A percentile compares a stretch with the other conserved stretches of the same genome.
Conservation (phyloP, 2,113 vertebrate species). For the Argyrosomus japonicus region DNA sequence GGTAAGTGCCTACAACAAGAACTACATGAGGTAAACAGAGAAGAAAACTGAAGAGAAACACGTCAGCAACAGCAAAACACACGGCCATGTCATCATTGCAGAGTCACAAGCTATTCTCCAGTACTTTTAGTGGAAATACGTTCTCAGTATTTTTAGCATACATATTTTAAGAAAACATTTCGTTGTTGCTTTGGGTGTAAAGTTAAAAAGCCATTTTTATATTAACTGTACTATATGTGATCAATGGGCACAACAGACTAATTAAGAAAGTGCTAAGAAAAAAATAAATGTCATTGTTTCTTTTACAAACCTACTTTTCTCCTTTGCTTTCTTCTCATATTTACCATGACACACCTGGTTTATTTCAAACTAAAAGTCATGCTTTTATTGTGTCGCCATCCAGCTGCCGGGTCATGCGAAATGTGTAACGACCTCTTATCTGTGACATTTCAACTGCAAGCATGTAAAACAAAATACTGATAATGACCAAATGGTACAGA, state of each 20-base stretch:
- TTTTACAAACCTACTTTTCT: constrained; percentile 79
- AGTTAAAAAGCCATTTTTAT: constrained; percentile 88
- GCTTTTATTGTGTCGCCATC: neutral
- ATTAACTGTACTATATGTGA: constrained; percentile 87
- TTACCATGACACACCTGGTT: neutral
- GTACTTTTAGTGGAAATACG: constrained; percentile 82
- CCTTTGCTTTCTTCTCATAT: constrained; percentile 45
- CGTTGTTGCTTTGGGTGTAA: constrained; percentile 87
- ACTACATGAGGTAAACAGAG: constrained; percentile 73
- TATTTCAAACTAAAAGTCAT: neutral
- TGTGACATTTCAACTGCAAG: constrained; percentile 35
- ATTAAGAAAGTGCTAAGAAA: constrained; percentile 82
- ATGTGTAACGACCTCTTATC: constrained; percentile 24
- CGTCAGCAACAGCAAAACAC: constrained; percentile 64
- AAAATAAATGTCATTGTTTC: constrained; percentile 86
- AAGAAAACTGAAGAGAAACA: constrained; percentile 56
- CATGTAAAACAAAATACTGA: constrained; percentile 26
- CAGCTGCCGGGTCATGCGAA: neutral
- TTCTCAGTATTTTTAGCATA: constrained; percentile 86
- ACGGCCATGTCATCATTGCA: constrained; percentile 75
- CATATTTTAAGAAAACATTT: constrained; percentile 83
- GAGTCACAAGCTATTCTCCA: constrained; percentile 79
- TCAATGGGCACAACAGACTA: constrained; percentile 84
- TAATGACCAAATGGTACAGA: constrained; percentile 11
- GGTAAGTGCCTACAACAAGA: constrained; percentile 88